Conservation (phyloP, 2,113 vertebrate genomes). For the Felis chaus region DNA sequence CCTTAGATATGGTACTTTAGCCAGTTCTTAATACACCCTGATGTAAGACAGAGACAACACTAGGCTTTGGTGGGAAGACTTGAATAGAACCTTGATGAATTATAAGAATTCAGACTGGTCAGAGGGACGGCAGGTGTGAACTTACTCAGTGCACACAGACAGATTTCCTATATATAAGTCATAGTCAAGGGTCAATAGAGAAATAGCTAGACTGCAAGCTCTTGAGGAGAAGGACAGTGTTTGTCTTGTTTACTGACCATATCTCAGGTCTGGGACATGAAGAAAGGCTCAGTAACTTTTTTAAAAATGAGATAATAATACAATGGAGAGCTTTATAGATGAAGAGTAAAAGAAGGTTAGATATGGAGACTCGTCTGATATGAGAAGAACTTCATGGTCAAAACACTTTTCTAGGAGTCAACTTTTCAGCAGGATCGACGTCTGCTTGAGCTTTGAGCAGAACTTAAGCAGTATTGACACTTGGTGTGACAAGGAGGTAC, state of each 20-base stretch:
- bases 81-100: not conserved
- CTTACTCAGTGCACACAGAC: not conserved
- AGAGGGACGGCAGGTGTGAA: not conserved
- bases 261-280: not conserved
- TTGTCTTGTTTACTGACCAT: not conserved
- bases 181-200: not conserved
- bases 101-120: not conserved
- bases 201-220: not conserved
- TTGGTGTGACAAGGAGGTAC: not conserved
- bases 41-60: not conserved
- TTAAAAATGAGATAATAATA: not conserved
- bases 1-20: not conserved
- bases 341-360: not conserved
- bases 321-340: not conserved
- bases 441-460: not conserved
- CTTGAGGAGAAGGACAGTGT: not conserved
- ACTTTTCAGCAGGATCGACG: not conserved
- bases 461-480: not conserved
- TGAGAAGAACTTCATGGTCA: not conserved
- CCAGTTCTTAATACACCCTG: not conserved
- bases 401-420: not conserved
- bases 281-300: not conserved
- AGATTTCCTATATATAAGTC: not conserved
- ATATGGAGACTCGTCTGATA: not conserved
- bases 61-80: not conserved